Evolutionary conservation across 2,888 invertebrate genomes (phyloP), one percentile per base, ranked within the genome.

Genomic region (Lissonota sp.): DNA sequence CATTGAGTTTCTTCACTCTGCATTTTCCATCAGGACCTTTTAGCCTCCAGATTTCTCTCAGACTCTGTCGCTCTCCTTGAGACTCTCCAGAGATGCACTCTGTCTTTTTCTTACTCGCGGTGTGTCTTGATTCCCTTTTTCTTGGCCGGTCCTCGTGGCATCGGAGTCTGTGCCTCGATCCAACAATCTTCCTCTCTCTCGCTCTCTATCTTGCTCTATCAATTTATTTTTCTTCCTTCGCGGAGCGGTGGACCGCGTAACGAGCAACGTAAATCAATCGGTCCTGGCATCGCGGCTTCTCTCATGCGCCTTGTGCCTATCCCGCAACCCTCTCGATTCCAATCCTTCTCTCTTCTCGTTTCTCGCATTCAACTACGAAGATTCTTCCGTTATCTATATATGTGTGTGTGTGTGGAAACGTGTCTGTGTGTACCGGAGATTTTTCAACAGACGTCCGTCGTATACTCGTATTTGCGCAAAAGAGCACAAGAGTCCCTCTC

Each of bases 251-350:
- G 89, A 92, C 90, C 92, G 92, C 91, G 91, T 92, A 92, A 92
- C 92, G 92, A 92, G 92, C 89, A 91, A 91, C 92, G 91, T 92
- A 92, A 92, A 92, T 92, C 92, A 92, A 92, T 92, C 92, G 90
- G 86, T 77, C 57, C 88, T 88, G 90, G 90, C 91, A 91, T 90
- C 90, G 90, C 90, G 90, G 88, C 90, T 90, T 88, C 87, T 89
- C 87, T 85, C 80, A 51, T 71, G 78, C 77, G 26, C 26, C 26
- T 58, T 69, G 40, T 60, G 49, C n/a, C 26, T 58, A 53, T 53
- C 74, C 75, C 63, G n/a, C 62, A 51, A 67, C 63, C 69, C 67
- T 66, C 78, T 72, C 66, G 26, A 26, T 46, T 57, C 71, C 69
- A 53, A 53, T 69, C 37, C 64, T 73, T 58, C 70, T 46, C 72